phyloP scores from a whole-genome alignment of 2,113 vertebrate genomes.

The Egretta garzetta region DNA sequence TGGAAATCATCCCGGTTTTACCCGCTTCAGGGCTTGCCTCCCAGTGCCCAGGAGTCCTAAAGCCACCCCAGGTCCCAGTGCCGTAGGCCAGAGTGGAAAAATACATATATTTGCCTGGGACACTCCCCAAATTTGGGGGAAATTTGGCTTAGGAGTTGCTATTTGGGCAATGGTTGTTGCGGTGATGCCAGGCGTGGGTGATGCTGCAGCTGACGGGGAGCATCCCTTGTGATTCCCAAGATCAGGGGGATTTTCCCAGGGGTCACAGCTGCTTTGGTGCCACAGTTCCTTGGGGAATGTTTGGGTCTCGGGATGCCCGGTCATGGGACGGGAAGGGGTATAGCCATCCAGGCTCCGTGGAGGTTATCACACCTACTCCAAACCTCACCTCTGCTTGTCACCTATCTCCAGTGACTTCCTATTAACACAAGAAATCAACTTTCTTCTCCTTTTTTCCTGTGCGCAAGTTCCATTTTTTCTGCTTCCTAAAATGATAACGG shows the following conservation, averaged over 20 bases:
- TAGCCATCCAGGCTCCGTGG: rapidly evolving
- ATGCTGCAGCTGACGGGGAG: rapidly evolving
- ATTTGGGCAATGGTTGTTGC: rapidly evolving
- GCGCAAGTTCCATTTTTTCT: slow-evolving; percentile 8
- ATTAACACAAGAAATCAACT: slow-evolving; percentile 46
- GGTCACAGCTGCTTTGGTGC: background rate
- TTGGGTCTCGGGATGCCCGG: rapidly evolving
- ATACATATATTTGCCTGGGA: rapidly evolving
- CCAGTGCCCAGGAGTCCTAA: background rate
- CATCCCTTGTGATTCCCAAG: background rate
- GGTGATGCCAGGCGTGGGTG: background rate
- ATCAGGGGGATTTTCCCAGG: background rate
- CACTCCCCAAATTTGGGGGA: rapidly evolving
- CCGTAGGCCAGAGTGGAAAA: background rate
- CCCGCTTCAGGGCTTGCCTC: background rate
- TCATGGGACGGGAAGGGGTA: background rate
- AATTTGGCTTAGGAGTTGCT: background rate
- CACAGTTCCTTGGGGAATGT: background rate
- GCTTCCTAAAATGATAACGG: slow-evolving; percentile 22
- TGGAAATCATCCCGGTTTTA: background rate
- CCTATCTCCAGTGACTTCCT: slow-evolving; percentile 64
- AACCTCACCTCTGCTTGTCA: slow-evolving; percentile 63
- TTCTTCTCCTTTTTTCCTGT: slow-evolving; percentile 39
- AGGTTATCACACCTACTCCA: background rate
- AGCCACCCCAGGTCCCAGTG: background rate